phyloP scores from a whole-genome alignment of 2,113 vertebrate species.

The Spea bombifrons region DNA sequence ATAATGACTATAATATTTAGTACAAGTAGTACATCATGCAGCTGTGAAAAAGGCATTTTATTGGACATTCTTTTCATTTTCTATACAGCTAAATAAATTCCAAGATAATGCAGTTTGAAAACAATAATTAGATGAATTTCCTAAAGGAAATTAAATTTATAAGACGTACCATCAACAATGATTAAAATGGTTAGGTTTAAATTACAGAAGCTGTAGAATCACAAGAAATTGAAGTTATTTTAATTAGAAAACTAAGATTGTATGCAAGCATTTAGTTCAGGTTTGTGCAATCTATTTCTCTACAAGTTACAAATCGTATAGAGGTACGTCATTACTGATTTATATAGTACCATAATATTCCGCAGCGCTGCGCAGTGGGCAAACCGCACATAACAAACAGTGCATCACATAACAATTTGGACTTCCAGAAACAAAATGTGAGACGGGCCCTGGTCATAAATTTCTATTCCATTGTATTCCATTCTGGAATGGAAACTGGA shows the following conservation, averaged over 20 bases:
- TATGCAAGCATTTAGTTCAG: not conserved
- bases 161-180: conserved; percentile 33
- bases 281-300: too few relatives aligned
- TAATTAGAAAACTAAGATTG: conserved; percentile 23
- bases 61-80: conserved; percentile 20
- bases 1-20: not conserved
- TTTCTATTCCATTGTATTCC: too few relatives aligned
- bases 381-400: too few relatives aligned
- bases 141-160: conserved; percentile 49
- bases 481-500: too few relatives aligned
- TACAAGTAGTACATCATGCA: conserved; percentile 15
- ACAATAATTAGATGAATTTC: conserved; percentile 54
- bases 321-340: too few relatives aligned
- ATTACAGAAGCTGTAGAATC: conserved; percentile 42
- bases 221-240: conserved; percentile 12
- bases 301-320: too few relatives aligned
- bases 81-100: conserved; percentile 46
- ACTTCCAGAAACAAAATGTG: too few relatives aligned
- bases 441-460: too few relatives aligned
- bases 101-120: conserved; percentile 53
- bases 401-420: too few relatives aligned
- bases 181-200: conserved; percentile 35
- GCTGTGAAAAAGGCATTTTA: conserved; percentile 14
- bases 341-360: too few relatives aligned
- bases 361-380: too few relatives aligned